Evolutionary conservation across 2,113 vertebrate species (phyloP), one percentile per base, ranked within the genome.

Genomic region (Tenrec ecaudatus): DNA sequence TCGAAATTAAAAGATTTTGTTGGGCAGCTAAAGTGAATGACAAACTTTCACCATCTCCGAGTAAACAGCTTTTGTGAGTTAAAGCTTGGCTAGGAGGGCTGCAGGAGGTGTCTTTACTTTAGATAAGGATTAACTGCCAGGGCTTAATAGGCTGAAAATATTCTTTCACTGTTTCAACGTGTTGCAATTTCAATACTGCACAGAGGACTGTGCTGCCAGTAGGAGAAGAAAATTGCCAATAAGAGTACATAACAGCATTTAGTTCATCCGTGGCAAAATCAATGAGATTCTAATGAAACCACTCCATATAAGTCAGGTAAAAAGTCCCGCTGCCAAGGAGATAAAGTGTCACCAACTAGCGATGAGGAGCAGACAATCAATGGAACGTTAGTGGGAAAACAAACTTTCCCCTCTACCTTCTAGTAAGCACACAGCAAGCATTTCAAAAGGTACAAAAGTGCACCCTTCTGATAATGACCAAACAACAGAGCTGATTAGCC

Each of bases 401-500:
- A 98, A 98, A 98, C 95, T 96, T 97, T 98, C 92, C 89, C 95
- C 93, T 88, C 94, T 96, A 90, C 94, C 92, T 97, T 96, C 91
- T 95, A 84, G 88, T 97, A 68, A 20, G 85, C 97, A 98, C 98
- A 98, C 95, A 97, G 40, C 91, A 95, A 92, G 76, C 78, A 96
- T 94, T 96, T 96, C 94, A 97, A 95, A 94, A 96, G 92, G 93
- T 92, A 95, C 96, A 96, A 97, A 97, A 96, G 82, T 76, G 58
- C 90, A 96, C 89, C 96, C 88, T 89, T 53, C 87, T 95, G 97
- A 97, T 96, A 98, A 97, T 95, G 94, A 96, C 92, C 97, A 97
- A 98, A 98, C 95, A 98, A 97, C 90, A 19, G 95, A 95, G 91
- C 87, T 97, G 96, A 98, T 98, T 98, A 98, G 97, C 98, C 97